Percentiles rank a stretch among this genome's conserved stretches.
Conservation (phyloP, 2,888 invertebrate species). For the Melieria picta region DNA sequence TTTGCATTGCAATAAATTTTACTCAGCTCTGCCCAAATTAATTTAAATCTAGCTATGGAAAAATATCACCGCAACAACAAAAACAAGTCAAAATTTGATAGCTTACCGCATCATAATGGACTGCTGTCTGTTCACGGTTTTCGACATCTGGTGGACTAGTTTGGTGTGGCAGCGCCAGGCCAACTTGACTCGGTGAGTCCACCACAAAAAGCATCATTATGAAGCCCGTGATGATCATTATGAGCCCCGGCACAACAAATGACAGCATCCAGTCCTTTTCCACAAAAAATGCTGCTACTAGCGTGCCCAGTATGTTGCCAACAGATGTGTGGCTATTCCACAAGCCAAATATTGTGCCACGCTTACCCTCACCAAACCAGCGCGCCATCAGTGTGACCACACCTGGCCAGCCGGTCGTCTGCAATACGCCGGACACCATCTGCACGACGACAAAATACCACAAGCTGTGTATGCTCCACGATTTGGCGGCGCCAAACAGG, state of each 20-base stretch:
- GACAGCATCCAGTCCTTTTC: constrained; percentile 90
- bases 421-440: constrained; percentile 86
- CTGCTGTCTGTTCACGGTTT: constrained; percentile 45
- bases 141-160: constrained; percentile 65
- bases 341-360: constrained; percentile 91
- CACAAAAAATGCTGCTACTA: constrained; percentile 90
- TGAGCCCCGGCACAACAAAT: constrained; percentile 89
- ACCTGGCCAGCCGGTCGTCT: constrained; percentile 95
- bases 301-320: constrained; percentile 90
- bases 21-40: no score
- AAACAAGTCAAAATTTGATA: not conserved
- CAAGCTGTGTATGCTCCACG: constrained; percentile 82
- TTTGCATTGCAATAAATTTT: no score
- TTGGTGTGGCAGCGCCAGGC: constrained; percentile 52
- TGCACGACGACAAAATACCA: constrained; percentile 87
- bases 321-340: constrained; percentile 98
- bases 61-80: no score
- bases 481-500: constrained; percentile 87
- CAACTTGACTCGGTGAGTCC: constrained; percentile 83
- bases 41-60: no score
- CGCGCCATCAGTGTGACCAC: constrained; percentile 93
- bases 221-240: constrained; percentile 78
- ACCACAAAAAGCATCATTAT: constrained; percentile 85
- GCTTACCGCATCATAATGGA: constrained; percentile 65
- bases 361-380: constrained; percentile 94